Evolutionary conservation across 2,797 vertebrate genomes (phyloP).

Genomic region (Myiotriccus ornatus): DNA sequence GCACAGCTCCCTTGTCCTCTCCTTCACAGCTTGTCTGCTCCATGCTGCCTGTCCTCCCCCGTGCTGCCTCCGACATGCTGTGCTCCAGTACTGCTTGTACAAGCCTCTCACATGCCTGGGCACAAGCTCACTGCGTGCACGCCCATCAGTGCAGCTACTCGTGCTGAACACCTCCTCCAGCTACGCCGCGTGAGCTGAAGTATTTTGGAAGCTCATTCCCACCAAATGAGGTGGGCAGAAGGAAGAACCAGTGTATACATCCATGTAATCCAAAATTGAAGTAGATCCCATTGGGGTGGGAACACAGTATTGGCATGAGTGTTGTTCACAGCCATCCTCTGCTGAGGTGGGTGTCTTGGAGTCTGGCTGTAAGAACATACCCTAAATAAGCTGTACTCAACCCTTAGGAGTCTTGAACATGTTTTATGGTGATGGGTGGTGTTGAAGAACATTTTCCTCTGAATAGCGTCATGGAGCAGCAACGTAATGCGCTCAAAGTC

Average conservation of each 20-base stretch:
- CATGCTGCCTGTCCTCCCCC: neutral
- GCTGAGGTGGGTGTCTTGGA: neutral
- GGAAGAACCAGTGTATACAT: neutral
- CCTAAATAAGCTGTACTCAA: neutral
- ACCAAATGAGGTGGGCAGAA: neutral
- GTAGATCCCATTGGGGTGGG: neutral
- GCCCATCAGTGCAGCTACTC: neutral
- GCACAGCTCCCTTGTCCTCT: neutral
- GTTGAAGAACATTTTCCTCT: neutral
- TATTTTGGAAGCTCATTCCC: neutral
- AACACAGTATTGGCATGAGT: neutral
- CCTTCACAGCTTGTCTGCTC: neutral
- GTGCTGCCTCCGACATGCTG: rapidly evolving
- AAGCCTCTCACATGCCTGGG: rapidly evolving
- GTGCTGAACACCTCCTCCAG: neutral
- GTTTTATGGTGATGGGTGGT: neutral
- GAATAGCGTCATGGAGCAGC: neutral
- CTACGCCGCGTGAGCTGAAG: rapidly evolving
- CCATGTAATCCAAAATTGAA: neutral
- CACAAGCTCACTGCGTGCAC: neutral
- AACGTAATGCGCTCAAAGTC: neutral
- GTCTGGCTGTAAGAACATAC: neutral
- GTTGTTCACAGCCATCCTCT: neutral
- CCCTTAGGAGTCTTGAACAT: neutral
- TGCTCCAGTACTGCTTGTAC: neutral